phyloP scores from a whole-genome alignment of 2,113 vertebrate species.

The Pluvialis apricaria region DNA sequence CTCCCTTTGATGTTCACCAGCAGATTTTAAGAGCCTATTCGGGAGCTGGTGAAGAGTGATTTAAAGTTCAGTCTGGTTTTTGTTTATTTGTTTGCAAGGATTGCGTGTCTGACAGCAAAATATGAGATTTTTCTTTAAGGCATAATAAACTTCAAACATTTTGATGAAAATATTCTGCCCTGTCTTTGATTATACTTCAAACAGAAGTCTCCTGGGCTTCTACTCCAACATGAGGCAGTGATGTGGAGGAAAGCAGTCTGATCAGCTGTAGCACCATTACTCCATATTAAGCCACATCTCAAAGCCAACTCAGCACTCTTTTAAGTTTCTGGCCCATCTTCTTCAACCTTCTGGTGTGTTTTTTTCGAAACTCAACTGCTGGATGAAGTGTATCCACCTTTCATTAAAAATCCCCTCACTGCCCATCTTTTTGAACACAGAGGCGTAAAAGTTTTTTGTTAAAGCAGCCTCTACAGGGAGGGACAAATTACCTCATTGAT shows the following conservation, averaged over 20 bases:
- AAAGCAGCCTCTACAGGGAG: not conserved
- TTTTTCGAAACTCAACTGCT: not conserved
- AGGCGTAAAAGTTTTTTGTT: not conserved
- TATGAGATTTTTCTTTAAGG: not conserved
- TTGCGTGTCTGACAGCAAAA: fast-evolving
- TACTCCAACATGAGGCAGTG: not conserved
- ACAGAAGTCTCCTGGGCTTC: not conserved
- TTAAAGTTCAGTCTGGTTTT: not conserved
- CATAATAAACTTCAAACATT: not conserved
- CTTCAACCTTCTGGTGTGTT: not conserved
- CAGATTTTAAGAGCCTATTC: not conserved
- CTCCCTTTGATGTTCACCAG: not conserved
- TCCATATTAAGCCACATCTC: not conserved
- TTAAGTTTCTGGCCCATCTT: not conserved
- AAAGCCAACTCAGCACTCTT: not conserved
- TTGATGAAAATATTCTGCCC: not conserved
- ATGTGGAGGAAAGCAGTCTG: not conserved
- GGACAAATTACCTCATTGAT: constrained; percentile 15
- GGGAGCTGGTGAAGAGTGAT: not conserved
- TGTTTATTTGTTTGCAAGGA: not conserved
- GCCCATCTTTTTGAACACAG: not conserved
- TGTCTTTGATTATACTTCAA: not conserved
- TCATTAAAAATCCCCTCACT: not conserved
- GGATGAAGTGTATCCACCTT: not conserved
- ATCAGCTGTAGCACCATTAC: not conserved